phyloP scores from a whole-genome alignment of 1,140 invertebrate genomes.

The Papilio aristodemus region DNA sequence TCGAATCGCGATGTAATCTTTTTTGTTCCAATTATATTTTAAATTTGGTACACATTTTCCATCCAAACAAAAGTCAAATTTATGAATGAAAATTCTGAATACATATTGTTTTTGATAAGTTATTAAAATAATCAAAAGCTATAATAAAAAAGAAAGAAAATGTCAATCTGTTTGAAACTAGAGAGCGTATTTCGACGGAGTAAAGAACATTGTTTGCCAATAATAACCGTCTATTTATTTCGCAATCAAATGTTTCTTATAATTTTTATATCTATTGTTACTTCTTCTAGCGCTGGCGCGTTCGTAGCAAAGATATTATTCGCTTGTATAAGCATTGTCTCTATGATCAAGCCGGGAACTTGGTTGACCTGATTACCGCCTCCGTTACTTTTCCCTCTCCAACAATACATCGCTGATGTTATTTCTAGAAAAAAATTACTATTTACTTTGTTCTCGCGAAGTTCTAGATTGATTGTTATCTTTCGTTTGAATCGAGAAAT shows the following conservation, averaged over 20 bases:
- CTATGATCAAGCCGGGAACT: constrained; percentile 21
- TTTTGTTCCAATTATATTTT: neutral
- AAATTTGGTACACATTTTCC: neutral
- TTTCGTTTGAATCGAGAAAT: constrained; percentile 5
- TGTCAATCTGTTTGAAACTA: neutral
- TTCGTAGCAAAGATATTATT: constrained; percentile 28
- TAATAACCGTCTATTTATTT: neutral
- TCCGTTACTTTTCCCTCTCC: constrained; percentile 11
- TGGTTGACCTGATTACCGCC: constrained; percentile 29
- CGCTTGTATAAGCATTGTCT: constrained; percentile 30
- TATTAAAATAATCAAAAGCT: neutral
- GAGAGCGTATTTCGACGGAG: neutral
- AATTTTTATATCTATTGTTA: constrained; percentile 12
- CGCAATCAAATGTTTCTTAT: neutral
- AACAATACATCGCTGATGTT: constrained; percentile 11
- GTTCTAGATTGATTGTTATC: constrained; percentile 15
- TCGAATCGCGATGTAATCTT: neutral
- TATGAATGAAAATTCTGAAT: neutral
- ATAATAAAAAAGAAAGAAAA: neutral
- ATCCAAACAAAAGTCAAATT: neutral
- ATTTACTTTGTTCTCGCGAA: constrained; percentile 14
- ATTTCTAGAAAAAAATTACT: constrained; percentile 21
- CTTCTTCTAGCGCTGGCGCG: neutral
- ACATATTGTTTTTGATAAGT: neutral
- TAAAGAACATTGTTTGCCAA: neutral